Evolutionary conservation across 2,888 invertebrate genomes (phyloP).

Genomic region (Drosophila monieri): DNA sequence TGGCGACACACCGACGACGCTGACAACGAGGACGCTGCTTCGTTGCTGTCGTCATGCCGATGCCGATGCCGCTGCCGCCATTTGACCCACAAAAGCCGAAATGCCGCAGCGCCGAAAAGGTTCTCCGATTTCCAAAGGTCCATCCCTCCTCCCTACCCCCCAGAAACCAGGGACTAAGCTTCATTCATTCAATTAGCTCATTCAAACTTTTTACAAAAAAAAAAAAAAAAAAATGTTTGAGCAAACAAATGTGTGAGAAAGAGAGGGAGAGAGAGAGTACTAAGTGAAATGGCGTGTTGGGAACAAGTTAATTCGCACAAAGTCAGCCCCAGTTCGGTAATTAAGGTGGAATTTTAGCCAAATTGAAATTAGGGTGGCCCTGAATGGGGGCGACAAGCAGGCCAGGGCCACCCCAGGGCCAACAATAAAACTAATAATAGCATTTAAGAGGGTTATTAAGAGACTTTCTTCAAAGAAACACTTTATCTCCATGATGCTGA

Average conservation of each 20-base stretch:
- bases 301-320: conserved; percentile 15
- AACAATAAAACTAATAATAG: not conserved
- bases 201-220: conserved; percentile 23
- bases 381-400: not conserved
- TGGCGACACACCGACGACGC: conserved; percentile 37
- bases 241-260: not conserved
- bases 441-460: not conserved
- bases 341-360: conserved; percentile 7
- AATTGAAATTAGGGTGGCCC: conserved; percentile 9
- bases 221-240: not conserved
- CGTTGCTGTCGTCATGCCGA: conserved; percentile 44
- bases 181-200: conserved; percentile 47
- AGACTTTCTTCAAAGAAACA: not conserved
- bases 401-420: not conserved
- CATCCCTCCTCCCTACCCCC: not conserved
- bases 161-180: conserved; percentile 16
- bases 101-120: conserved; percentile 43
- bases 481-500: conserved; percentile 9
- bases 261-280: not conserved
- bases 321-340: conserved; percentile 21
- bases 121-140: conserved; percentile 3
- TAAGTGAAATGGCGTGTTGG: conserved; percentile 21
- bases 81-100: conserved; percentile 68
- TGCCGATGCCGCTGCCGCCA: conserved; percentile 48
- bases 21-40: conserved; percentile 30